Evolutionary conservation across 2,888 invertebrate species (phyloP).

Genomic region (Oligia fasciuncula): DNA sequence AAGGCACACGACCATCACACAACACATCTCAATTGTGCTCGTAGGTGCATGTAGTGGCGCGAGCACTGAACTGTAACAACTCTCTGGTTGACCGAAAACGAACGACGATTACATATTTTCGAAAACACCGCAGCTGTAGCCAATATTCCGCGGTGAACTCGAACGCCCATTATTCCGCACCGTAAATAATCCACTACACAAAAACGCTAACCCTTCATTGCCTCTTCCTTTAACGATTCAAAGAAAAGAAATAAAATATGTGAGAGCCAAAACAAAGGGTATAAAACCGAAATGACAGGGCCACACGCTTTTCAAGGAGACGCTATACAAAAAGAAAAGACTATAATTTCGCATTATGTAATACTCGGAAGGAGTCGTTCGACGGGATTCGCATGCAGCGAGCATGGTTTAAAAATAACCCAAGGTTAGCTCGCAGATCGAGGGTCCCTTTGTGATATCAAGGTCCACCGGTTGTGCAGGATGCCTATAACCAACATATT

Average conservation of each 20-base stretch:
- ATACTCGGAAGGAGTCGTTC: conserved; percentile 88
- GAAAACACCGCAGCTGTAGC: conserved; percentile 81
- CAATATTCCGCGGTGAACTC: conserved; percentile 77
- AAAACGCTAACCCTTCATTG: conserved; percentile 89
- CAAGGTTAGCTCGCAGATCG: conserved; percentile 86
- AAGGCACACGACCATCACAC: too few species aligned
- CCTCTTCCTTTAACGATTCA: conserved; percentile 89
- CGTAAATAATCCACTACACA: conserved; percentile 87
- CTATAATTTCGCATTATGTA: conserved; percentile 89
- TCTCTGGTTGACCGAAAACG: conserved; percentile 64
- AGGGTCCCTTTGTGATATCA: conserved; percentile 88
- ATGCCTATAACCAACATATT: conserved; percentile 79
- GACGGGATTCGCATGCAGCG: conserved; percentile 86
- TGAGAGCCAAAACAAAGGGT: conserved; percentile 88
- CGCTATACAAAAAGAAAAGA: conserved; percentile 80
- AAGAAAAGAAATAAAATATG: conserved; percentile 88
- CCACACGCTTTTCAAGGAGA: conserved; percentile 87
- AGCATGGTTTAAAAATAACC: conserved; percentile 87
- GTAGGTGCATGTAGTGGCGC: conserved; percentile 59
- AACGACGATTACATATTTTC: conserved; percentile 72
- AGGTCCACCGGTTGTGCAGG: conserved; percentile 88
- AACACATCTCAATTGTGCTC: conserved; percentile 62
- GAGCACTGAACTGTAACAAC: conserved; percentile 41
- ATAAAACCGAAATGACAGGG: conserved; percentile 88
- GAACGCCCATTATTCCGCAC: conserved; percentile 85